Percentiles rank a stretch among this genome's conserved stretches.
Evolutionary conservation across 2,888 invertebrate species (phyloP).

Genomic region (Papilio protenor): DNA sequence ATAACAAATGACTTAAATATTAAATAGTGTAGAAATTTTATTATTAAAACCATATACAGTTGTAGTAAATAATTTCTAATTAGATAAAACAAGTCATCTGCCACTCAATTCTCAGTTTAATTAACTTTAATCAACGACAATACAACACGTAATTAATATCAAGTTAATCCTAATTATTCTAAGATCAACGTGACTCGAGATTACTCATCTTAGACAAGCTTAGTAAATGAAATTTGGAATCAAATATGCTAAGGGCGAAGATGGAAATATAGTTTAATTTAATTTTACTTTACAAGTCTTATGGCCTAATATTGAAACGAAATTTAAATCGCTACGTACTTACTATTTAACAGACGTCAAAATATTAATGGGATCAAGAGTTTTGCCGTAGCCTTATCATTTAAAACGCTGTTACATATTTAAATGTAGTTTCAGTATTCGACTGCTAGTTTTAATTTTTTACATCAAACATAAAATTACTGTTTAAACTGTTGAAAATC

Average conservation of each 20-base stretch:
- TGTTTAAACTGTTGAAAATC: too few relatives aligned
- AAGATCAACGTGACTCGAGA: slow-evolving; percentile 4
- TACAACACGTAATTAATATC: slow-evolving; percentile 30
- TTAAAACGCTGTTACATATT: too few relatives aligned
- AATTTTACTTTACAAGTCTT: too few relatives aligned
- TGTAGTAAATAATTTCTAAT: background rate
- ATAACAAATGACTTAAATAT: background rate
- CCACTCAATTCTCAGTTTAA: slow-evolving; percentile 6
- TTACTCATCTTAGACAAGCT: slow-evolving; percentile 11
- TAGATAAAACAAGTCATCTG: background rate
- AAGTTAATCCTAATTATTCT: slow-evolving; percentile 16
- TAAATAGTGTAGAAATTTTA: background rate
- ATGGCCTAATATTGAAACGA: too few relatives aligned
- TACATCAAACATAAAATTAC: too few relatives aligned
- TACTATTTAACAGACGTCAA: too few relatives aligned
- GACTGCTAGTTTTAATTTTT: too few relatives aligned
- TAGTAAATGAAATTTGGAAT: slow-evolving; percentile 6
- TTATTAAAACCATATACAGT: background rate
- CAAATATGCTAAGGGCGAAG: background rate
- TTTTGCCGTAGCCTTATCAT: too few relatives aligned
- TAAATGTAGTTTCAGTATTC: too few relatives aligned
- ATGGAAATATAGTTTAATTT: background rate
- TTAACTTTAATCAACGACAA: slow-evolving; percentile 18
- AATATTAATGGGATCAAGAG: too few relatives aligned
- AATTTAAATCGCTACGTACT: too few relatives aligned